A percentile compares a stretch with the other conserved stretches of the same genome.
Conservation (phyloP, 2,113 vertebrate species). For the Tyto alba region DNA sequence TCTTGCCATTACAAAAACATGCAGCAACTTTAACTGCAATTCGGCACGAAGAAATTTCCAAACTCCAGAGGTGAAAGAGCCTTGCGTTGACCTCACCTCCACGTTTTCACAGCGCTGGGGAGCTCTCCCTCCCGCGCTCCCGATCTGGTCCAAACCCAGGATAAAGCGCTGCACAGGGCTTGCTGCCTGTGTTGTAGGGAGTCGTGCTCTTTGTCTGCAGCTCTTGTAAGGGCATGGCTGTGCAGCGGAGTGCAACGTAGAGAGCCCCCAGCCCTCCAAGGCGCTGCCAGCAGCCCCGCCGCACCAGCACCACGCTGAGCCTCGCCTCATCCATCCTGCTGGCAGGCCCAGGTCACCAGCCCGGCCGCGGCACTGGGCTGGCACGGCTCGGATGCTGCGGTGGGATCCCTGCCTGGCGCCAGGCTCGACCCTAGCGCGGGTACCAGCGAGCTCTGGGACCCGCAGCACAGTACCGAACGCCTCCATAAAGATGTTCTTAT, state of each 20-base stretch:
- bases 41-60: not conserved
- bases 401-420: not conserved
- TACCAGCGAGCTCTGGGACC: not conserved
- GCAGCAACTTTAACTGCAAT: not conserved
- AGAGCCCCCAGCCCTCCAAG: not conserved
- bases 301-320: not conserved
- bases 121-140: accelerated
- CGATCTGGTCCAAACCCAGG: not conserved
- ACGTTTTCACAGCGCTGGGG: not conserved
- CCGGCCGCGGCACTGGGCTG: accelerated
- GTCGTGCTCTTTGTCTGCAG: not conserved
- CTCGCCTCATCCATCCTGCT: not conserved
- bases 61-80: not conserved
- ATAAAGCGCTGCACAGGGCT: accelerated
- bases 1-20: not conserved
- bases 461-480: not conserved
- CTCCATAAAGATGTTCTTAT: not conserved
- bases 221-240: not conserved
- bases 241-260: accelerated
- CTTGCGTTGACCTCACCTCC: not conserved
- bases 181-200: accelerated
- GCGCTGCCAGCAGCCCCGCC: not conserved
- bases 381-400: not conserved
- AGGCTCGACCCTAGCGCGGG: accelerated
- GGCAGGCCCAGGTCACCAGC: not conserved